A percentile compares a stretch with the other conserved stretches of the same genome.
phyloP scores from a whole-genome alignment of 2,797 vertebrate genomes.

The Borostomias antarcticus region DNA sequence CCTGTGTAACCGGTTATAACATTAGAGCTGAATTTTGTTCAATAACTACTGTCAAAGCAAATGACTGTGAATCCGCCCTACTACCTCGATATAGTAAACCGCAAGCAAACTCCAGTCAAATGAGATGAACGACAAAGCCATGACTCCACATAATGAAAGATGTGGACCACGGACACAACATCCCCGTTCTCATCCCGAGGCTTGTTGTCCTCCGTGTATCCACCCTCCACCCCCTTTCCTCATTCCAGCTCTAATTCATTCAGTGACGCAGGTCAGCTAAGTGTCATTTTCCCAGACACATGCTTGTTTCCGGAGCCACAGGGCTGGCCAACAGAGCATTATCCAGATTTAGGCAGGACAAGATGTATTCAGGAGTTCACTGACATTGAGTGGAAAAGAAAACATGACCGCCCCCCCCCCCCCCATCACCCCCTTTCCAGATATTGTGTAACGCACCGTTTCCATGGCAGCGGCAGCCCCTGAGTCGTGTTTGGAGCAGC shows the following conservation, averaged over 20 bases:
- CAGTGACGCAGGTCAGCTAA: conserved; percentile 32
- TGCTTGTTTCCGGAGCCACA: conserved; percentile 47
- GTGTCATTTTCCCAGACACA: conserved; percentile 54
- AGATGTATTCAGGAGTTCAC: conserved; percentile 65
- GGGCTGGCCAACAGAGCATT: conserved; percentile 38
- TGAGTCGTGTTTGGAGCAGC: conserved; percentile 89
- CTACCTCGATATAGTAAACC: too few species aligned
- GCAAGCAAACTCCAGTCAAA: too few species aligned
- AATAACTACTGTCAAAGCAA: neutral
- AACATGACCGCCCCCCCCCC: conserved; percentile 21
- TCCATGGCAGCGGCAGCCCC: conserved; percentile 79
- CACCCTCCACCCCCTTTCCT: neutral
- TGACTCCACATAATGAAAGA: neutral
- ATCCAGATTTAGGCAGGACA: conserved; percentile 61
- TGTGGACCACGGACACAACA: neutral
- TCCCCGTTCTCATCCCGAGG: neutral
- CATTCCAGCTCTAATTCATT: conserved; percentile 30
- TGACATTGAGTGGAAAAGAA: conserved; percentile 53
- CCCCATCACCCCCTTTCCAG: conserved; percentile 57
- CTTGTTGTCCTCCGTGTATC: neutral
- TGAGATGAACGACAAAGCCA: too few species aligned
- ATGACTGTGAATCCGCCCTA: neutral
- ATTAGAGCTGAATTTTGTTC: neutral
- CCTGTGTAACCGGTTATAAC: neutral
- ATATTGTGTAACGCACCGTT: conserved; percentile 81